Evolutionary conservation across 2,888 invertebrate genomes (phyloP).

Genomic region (Teinopalpus imperialis): DNA sequence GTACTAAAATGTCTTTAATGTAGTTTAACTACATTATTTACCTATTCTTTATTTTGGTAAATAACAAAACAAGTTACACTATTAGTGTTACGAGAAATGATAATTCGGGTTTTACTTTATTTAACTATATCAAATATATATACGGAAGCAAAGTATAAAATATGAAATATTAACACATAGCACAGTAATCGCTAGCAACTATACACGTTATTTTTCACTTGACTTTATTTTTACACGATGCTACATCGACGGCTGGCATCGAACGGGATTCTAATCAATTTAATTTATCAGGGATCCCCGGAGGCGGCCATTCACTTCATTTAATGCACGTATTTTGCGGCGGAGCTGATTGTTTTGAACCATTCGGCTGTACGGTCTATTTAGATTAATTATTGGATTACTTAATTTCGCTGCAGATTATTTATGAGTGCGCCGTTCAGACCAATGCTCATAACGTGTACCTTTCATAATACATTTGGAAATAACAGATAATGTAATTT

Average conservation of each 20-base stretch:
- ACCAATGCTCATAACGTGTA: background rate
- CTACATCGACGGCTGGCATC: slow-evolving; percentile 71
- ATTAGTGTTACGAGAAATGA: too few relatives aligned
- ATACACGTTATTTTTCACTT: slow-evolving; percentile 71
- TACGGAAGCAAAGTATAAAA: too few relatives aligned
- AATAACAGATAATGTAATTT: background rate
- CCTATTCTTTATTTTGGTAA: too few relatives aligned
- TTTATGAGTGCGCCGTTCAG: slow-evolving; percentile 26
- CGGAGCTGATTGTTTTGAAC: slow-evolving; percentile 81
- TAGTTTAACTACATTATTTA: too few relatives aligned
- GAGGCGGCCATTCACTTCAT: slow-evolving; percentile 81
- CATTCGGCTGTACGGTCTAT: slow-evolving; percentile 81
- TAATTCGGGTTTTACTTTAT: too few relatives aligned
- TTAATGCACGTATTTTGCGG: slow-evolving; percentile 82
- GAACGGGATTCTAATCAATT: slow-evolving; percentile 81
- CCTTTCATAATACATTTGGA: background rate
- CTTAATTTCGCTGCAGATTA: slow-evolving; percentile 75
- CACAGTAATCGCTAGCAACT: slow-evolving; percentile 49
- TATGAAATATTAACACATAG: slow-evolving; percentile 34
- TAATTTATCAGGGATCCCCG: slow-evolving; percentile 81
- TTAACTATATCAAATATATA: too few relatives aligned
- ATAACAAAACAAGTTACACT: too few relatives aligned
- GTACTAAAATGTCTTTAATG: too few relatives aligned
- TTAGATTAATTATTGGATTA: slow-evolving; percentile 82
- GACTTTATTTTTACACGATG: slow-evolving; percentile 73